Conservation (phyloP, 1,140 invertebrate genomes). For the Drosophila pachea region DNA sequence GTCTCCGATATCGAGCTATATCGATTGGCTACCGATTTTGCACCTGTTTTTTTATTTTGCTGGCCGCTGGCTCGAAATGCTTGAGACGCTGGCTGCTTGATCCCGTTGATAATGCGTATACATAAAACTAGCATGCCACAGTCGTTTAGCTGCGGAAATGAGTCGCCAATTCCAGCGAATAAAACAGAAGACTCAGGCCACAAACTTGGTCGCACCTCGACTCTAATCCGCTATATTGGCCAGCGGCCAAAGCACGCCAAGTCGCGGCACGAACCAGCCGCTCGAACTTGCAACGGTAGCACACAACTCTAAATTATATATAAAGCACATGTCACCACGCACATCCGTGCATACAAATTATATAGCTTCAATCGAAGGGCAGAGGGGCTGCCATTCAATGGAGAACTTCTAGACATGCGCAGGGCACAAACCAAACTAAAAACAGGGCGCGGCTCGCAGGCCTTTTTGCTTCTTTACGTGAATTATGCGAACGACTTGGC, state of each 20-base stretch:
- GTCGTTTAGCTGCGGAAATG: conserved; percentile 64
- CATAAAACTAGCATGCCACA: conserved; percentile 75
- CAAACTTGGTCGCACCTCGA: conserved; percentile 42
- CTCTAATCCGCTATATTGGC: conserved; percentile 42
- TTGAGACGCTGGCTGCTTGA: conserved; percentile 49
- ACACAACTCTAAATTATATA: conserved; percentile 76
- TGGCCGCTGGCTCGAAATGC: conserved; percentile 5
- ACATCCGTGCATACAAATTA: conserved; percentile 74
- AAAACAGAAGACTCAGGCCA: conserved; percentile 54
- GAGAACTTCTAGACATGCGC: conserved; percentile 66
- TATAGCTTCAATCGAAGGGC: conserved; percentile 1
- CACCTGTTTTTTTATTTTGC: conserved; percentile 61
- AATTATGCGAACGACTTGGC: conserved; percentile 55
- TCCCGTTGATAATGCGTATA: conserved; percentile 71
- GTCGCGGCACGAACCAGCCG: conserved; percentile 48
- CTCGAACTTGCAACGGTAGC: conserved; percentile 59
- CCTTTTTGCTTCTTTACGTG: conserved; percentile 23
- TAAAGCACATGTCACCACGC: conserved; percentile 76
- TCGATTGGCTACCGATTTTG: conserved; percentile 70
- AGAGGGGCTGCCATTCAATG: conserved; percentile 36
- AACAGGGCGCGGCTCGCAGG: conserved; percentile 49
- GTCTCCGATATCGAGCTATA: conserved; percentile 62
- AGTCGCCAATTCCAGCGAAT: conserved; percentile 69
- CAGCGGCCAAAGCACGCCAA: conserved; percentile 57
- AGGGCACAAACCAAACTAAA: conserved; percentile 56